Conservation (phyloP, 2,797 vertebrate genomes). For the Sphenodon punctatus region DNA sequence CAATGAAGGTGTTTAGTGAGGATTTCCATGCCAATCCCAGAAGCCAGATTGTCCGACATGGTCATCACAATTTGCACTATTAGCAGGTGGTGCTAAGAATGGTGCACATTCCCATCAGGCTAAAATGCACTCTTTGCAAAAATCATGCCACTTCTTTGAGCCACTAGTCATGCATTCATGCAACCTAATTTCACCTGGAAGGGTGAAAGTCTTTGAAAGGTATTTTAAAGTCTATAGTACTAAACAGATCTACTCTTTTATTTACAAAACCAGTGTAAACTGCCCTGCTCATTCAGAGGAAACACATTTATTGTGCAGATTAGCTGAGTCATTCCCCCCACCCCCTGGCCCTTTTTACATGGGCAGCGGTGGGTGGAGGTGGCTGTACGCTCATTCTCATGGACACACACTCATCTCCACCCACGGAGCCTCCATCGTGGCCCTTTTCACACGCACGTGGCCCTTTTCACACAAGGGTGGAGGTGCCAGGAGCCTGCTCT, state of each 20-base stretch:
- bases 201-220: background rate
- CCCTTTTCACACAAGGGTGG: no score
- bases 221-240: no score
- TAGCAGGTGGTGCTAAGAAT: background rate
- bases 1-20: background rate
- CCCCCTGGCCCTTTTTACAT: no score
- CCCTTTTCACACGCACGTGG: no score
- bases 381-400: no score
- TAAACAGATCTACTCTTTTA: background rate
- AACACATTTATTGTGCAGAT: background rate
- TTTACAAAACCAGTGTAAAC: background rate
- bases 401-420: no score
- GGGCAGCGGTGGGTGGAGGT: no score
- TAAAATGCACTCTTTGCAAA: no score
- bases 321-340: background rate
- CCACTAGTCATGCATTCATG: no score
- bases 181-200: background rate
- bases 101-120: background rate
- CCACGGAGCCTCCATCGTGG: background rate
- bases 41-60: background rate
- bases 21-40: background rate
- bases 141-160: no score
- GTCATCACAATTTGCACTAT: background rate
- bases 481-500: no score
- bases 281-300: no score